Evolutionary conservation across 2,113 vertebrate species (phyloP), one percentile per base, ranked within the genome.

Genomic region (Psettodes erumei): DNA sequence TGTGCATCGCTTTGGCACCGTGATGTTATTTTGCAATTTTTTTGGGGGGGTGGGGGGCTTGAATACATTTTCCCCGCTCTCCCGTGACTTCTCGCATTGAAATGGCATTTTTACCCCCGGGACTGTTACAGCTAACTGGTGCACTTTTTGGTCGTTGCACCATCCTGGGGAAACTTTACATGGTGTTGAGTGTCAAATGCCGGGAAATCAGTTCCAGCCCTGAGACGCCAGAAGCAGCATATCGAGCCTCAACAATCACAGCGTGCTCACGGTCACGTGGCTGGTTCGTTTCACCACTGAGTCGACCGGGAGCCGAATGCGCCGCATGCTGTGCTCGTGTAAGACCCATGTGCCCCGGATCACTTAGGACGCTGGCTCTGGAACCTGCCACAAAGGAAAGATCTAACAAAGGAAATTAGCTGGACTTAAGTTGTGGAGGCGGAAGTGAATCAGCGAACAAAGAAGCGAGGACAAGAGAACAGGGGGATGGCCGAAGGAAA

Each of bases 101-200:
- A 81, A 78, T 78, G 65, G 19, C 53, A 77, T 65, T 58, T 74
- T 48, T 21, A 61, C 75, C 55, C 65, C 7, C n/a, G 58, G 16
- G 74, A 65, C 33, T 40, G 27, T 32, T 13, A 15, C 37, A 48
- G 63, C 30, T 48, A 62, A 74, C 53, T 63, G 53, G 19, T n/a
- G 13, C 58, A 35, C 76, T 67, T 73, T 61, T 71, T 6, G 25
- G 48, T 67, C 69, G 75, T 8, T 37, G 50, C 61, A 81, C 28
- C 18, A 38, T 48, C 73, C 18, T 62, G 5, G 0, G 19, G 16
- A 59, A 69, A 72, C 32, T 64, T 59, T 33, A 23, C 15, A 32
- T 4, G 3, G 12, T 63, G 27, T 55, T 16, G 35, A 42, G 28
- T 10, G 13, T 40, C 43, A 71, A 72, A 70, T 64, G 58, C 13